A percentile compares a stretch with the other conserved stretches of the same genome.
phyloP scores from a whole-genome alignment of 92 coral and sea anemone genomes.

The Plumapathes pennacea region DNA sequence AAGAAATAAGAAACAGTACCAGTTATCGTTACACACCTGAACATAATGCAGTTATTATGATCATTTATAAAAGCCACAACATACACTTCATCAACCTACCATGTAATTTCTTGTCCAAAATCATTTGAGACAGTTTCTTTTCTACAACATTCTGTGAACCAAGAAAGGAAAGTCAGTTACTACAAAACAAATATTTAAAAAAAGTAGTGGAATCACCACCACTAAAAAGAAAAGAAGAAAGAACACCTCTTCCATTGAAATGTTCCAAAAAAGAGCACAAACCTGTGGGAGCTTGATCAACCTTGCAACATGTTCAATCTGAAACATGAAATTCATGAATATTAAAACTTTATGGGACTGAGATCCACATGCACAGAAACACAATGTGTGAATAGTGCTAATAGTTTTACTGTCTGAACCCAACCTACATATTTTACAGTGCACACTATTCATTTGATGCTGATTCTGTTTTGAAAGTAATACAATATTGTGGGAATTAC shows the following conservation, averaged over 20 bases:
- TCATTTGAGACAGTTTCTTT: slow-evolving; percentile 97
- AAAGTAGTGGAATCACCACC: not conserved
- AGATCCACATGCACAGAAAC: too few species aligned
- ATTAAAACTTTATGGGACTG: too few species aligned
- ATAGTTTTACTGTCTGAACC: too few species aligned
- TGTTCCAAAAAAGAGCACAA: slow-evolving; percentile 1
- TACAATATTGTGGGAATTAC: too few species aligned
- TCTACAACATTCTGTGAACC: slow-evolving; percentile 82
- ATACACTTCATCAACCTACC: slow-evolving; percentile 42
- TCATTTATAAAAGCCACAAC: not conserved
- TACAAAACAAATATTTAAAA: not conserved
- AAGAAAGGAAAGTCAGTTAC: too few species aligned
- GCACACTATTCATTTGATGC: too few species aligned
- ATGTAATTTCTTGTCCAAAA: slow-evolving; percentile 92
- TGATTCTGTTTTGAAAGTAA: too few species aligned
- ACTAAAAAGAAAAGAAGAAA: not conserved
- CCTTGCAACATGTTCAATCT: slow-evolving; percentile 91
- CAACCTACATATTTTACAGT: too few species aligned
- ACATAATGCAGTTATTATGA: not conserved
- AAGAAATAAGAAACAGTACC: too few species aligned
- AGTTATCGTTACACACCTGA: too few species aligned
- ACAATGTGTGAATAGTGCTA: too few species aligned
- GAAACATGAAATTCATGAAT: not conserved
- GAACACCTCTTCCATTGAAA: too few species aligned
- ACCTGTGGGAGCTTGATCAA: slow-evolving; percentile 89